Conservation (phyloP, 2,797 vertebrate species). For the Oreonectes daqikongensis region DNA sequence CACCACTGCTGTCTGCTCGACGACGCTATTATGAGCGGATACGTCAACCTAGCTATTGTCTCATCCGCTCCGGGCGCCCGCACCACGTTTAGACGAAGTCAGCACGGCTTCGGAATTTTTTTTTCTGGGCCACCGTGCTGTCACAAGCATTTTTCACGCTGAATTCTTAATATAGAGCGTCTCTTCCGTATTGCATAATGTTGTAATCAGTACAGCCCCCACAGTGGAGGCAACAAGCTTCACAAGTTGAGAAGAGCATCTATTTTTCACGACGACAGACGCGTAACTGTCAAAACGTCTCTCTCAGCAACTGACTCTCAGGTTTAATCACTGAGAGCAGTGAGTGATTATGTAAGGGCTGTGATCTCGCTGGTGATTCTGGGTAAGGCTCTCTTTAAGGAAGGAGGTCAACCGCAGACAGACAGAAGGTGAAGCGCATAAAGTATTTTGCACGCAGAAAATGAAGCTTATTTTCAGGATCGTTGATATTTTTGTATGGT, state of each 20-base stretch:
- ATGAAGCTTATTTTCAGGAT: background rate
- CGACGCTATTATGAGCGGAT: slow-evolving; percentile 44
- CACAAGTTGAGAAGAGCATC: slow-evolving; percentile 41
- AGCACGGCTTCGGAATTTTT: slow-evolving; percentile 31
- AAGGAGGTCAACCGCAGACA: slow-evolving; percentile 13
- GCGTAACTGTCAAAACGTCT: slow-evolving; percentile 43
- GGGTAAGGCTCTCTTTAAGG: slow-evolving; percentile 1
- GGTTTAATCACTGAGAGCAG: slow-evolving; percentile 45
- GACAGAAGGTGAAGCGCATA: background rate
- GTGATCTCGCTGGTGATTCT: slow-evolving; percentile 32
- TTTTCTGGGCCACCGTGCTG: slow-evolving; percentile 29
- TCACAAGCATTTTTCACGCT: slow-evolving; percentile 38
- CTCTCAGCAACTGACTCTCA: slow-evolving; percentile 21
- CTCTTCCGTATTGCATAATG: slow-evolving; percentile 27
- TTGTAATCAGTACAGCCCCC: slow-evolving; percentile 30
- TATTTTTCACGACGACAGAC: slow-evolving; percentile 41
- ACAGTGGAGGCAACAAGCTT: slow-evolving; percentile 26
- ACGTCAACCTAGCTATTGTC: slow-evolving; percentile 51
- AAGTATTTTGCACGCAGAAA: background rate
- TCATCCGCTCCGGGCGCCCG: slow-evolving; percentile 25
- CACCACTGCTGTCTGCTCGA: slow-evolving; percentile 38
- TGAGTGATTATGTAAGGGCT: slow-evolving; percentile 22
- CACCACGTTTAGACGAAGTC: slow-evolving; percentile 32
- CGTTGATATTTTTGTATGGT: background rate
- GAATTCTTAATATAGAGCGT: slow-evolving; percentile 8